Conservation (phyloP, 2,113 vertebrate species). For the Colius striatus region DNA sequence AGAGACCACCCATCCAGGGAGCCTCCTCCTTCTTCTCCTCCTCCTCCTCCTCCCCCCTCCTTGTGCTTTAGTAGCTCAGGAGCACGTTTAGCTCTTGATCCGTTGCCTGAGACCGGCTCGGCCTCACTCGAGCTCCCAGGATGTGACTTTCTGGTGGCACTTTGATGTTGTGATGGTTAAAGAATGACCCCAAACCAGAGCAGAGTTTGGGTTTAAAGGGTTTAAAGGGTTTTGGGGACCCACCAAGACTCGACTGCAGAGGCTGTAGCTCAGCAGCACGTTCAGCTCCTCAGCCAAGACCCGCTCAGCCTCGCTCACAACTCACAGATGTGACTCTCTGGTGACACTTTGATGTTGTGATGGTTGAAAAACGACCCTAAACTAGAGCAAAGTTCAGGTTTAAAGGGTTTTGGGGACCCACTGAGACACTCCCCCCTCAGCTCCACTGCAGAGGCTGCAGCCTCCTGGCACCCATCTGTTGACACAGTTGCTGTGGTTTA, state of each 20-base stretch:
- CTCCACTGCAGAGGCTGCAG: background rate
- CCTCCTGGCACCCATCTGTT: fast-evolving
- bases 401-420: background rate
- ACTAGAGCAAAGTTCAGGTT: background rate
- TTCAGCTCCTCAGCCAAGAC: background rate
- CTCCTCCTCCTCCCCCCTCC: background rate
- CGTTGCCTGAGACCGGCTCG: background rate
- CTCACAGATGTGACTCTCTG: background rate
- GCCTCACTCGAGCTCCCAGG: background rate
- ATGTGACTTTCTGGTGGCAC: fast-evolving
- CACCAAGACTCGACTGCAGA: too few relatives aligned
- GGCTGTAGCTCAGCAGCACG: background rate
- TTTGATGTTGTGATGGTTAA: background rate
- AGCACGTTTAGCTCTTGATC: background rate
- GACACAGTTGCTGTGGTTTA: fast-evolving
- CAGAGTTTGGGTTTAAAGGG: background rate
- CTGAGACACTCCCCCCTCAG: too few relatives aligned
- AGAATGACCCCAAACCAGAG: too few relatives aligned
- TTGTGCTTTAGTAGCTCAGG: background rate
- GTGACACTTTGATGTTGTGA: fast-evolving
- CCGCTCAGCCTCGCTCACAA: background rate
- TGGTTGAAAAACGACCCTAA: background rate
- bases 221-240: background rate
- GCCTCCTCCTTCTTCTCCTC: background rate
- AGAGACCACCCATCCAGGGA: constrained; percentile 45